Base-by-base conservation (phyloP, 2,888 invertebrate genomes). In the Athalia cordata region DNA sequence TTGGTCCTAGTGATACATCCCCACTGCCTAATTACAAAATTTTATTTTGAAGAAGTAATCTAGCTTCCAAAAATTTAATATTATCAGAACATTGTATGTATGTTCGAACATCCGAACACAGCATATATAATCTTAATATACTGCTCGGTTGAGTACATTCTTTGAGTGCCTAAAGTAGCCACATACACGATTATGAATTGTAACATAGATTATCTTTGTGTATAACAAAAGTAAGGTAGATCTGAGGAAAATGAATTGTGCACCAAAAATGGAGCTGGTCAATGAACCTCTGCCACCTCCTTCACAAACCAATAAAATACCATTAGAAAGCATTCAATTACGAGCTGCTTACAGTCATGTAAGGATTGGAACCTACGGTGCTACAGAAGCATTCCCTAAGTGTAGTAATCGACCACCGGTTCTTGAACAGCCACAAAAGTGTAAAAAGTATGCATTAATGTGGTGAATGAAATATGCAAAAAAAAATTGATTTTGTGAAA, bases 221-320 rank as follows among this genome's bases (percentile, higher is more conserved):
- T 9, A 47, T 8, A 49, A 72, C 5, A 52, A 15, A 59, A 43
- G 47, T 3, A 47, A 45, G 59, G 45, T 72, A 72, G 47, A 72
- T 45, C n/a, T 49, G 1, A 47, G 13, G 57, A 72, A 59, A 7
- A 59, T 72, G 72, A 59, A 59, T 47, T 59, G 29, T 13, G 5
- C 13, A 59, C 88, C 89, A 74, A 89, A 87, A 82, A 89, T 89
- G 82, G 89, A 89, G 81, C 84, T 88, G 64, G 85, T 88, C 57
- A 86, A 88, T n/a, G 87, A 89, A 47, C 43, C 72, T 6, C 5
- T 59, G 45, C 47, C 72, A 61, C 86, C 89, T 77, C 86, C 83
- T 80, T 88, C 88, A 77, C 85, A 87, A 47, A 82, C 81, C 66
- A 86, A 86, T 84, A 87, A 87, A 83, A 87, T 88, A 76, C 87